Evolutionary conservation across 1,140 invertebrate species (phyloP), one percentile per base, ranked within the genome.

Genomic region (Hyles vespertilio): DNA sequence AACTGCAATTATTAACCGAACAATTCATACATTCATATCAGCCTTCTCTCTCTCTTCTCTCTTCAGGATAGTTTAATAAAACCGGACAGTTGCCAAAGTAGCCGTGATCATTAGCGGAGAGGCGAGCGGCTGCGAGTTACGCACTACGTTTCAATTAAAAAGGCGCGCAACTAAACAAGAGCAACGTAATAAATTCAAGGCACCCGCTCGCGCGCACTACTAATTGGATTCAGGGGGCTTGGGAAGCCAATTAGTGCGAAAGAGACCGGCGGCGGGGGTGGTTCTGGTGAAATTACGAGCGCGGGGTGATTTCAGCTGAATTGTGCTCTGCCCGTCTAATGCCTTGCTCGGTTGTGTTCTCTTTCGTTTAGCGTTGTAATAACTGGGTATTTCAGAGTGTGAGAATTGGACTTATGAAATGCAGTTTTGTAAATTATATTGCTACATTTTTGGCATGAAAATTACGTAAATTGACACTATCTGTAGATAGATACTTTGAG

Each of bases 181-280:
- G 64, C 70, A 66, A 60, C 65, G 73, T 79, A 80, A 82, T 82
- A 82, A 82, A 80, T 82, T 80, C 72, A 79, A 69, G 68, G 62
- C 64, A 70, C 67, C 70, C 67, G 65, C 56, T 72, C 69, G 63
- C 67, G 72, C 67, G 59, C 66, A n/a, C 61, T 66, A 66, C 74
- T 82, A 82, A 82, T 82, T 82, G 79, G 79, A 82, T 80, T 80
- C 70, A 64, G 61, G 66, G 22, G 78, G 65, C 68, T 65, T 65
- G 66, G 61, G 66, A 65, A 71, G 64, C 65, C 77, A 74, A 76
- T 78, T 78, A 78, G 68, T 60, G 71, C 45, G 70, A 69, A 49
- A 50, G 67, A 65, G 70, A 72, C 52, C 60, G 56, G 43, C 2
- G 3, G 11, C 45, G 32, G 52, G 36, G 52, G 52, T 54, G 52